Percentiles rank a stretch among this genome's conserved stretches.
Evolutionary conservation across 1,140 invertebrate genomes (phyloP).

Genomic region (Eurosta solidaginis): DNA sequence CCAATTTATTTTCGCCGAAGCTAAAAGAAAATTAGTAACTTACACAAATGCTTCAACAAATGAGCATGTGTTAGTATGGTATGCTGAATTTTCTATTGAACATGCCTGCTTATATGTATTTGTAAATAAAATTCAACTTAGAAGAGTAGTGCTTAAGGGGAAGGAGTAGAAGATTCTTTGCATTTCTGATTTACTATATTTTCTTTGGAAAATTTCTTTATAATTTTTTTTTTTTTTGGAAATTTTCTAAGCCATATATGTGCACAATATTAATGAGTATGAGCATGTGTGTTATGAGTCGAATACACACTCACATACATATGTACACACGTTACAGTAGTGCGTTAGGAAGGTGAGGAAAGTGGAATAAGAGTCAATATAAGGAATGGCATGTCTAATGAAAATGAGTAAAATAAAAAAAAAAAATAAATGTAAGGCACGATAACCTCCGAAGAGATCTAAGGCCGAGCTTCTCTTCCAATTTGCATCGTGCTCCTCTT

Average conservation of each 20-base stretch:
- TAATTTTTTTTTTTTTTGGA: slow-evolving; percentile 19
- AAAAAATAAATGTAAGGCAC: no score
- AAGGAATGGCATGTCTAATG: slow-evolving; percentile 20
- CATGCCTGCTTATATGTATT: neutral
- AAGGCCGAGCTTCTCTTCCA: no score
- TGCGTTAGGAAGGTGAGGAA: neutral
- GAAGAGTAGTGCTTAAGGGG: neutral
- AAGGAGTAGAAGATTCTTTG: neutral
- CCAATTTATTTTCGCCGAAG: slow-evolving; percentile 14
- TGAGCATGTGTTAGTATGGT: neutral
- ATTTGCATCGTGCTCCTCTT: no score
- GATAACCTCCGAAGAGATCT: no score
- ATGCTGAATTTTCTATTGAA: neutral
- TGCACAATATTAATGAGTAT: neutral
- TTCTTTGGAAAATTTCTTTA: slow-evolving; percentile 27
- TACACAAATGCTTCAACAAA: neutral
- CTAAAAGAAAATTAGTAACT: slow-evolving; percentile 34
- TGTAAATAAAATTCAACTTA: slow-evolving; percentile 13
- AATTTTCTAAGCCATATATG: neutral
- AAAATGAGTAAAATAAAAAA: neutral
- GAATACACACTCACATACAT: neutral
- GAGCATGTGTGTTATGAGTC: no score
- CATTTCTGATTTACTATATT: slow-evolving; percentile 29
- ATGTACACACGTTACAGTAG: neutral
- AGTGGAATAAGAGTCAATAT: neutral